phyloP scores from a whole-genome alignment of 2,888 invertebrate species.

The Volucella bombylans region DNA sequence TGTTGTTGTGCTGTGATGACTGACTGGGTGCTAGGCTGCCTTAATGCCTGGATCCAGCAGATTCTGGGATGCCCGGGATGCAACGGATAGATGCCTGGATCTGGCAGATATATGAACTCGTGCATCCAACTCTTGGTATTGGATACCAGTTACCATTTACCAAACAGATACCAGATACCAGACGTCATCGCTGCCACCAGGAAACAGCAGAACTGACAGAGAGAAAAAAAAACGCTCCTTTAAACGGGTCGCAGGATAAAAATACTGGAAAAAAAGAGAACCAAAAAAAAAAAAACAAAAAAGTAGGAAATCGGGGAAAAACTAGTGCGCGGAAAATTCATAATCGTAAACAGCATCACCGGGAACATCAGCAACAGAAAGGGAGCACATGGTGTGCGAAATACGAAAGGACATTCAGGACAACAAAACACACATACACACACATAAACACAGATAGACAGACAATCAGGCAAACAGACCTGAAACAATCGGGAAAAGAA shows the following conservation, averaged over 20 bases:
- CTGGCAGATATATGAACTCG: slow-evolving; percentile 70
- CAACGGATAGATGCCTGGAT: slow-evolving; percentile 40
- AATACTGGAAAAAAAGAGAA: slow-evolving; percentile 12
- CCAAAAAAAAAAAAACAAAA: not conserved
- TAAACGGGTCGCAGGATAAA: slow-evolving; percentile 24
- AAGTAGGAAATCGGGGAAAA: slow-evolving; percentile 9
- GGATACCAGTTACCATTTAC: slow-evolving; percentile 7
- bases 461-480: not conserved
- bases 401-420: slow-evolving; percentile 20
- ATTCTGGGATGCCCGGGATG: too few relatives aligned
- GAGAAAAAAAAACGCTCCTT: slow-evolving; percentile 11
- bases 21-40: too few relatives aligned
- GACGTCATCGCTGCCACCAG: not conserved
- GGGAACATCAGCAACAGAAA: slow-evolving; percentile 45
- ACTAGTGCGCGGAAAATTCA: slow-evolving; percentile 65
- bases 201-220: too few relatives aligned
- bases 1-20: slow-evolving; percentile 24
- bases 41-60: too few relatives aligned
- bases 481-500: slow-evolving; percentile 37
- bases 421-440: not conserved
- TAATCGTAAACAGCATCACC: slow-evolving; percentile 54
- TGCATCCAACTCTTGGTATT: slow-evolving; percentile 49
- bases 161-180: slow-evolving; percentile 19
- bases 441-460: not conserved
- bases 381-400: slow-evolving; percentile 19